These are phyloP conservation scores for Hestina assimilis DNA, from an alignment of 1,140 invertebrate species.

Conservation along the genomic window DNA sequence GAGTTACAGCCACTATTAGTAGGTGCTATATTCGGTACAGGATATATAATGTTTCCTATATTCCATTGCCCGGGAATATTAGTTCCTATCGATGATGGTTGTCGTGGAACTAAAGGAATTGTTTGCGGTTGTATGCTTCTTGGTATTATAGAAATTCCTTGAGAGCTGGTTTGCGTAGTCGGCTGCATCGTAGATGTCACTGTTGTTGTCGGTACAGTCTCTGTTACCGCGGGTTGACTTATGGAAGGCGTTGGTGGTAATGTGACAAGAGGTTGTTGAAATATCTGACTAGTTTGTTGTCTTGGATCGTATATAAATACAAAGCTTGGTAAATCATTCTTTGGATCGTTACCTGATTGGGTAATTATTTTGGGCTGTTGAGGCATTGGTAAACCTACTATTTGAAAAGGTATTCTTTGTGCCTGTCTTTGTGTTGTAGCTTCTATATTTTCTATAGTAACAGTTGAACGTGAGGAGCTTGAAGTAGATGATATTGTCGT, in stretches of 20 bases:
- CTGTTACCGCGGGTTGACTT: background rate
- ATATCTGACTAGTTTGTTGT: conserved; percentile 5
- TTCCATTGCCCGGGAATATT: background rate
- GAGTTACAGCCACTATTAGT: background rate
- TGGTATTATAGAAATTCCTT: background rate
- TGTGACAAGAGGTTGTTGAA: background rate
- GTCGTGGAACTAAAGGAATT: background rate
- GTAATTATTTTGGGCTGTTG: conserved; percentile 11
- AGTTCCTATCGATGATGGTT: background rate
- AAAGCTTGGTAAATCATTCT: conserved; percentile 6
- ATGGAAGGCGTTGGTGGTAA: background rate
- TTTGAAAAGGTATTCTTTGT: conserved; percentile 2
- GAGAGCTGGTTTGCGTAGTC: background rate
- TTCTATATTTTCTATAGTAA: background rate
- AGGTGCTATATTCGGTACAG: conserved; percentile 3
- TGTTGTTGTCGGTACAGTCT: background rate
- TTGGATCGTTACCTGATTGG: conserved; percentile 13
- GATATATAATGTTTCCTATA: conserved; percentile 3
- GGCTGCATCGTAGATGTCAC: background rate
- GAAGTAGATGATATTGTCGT: background rate
- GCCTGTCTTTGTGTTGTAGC: conserved; percentile 2
- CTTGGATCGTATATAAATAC: conserved; percentile 16
- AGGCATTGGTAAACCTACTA: background rate
- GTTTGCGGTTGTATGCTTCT: background rate
- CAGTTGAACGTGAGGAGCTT: conserved; percentile 7